phyloP scores from a whole-genome alignment of 2,797 vertebrate genomes.

The Pelodytes ibericus region DNA sequence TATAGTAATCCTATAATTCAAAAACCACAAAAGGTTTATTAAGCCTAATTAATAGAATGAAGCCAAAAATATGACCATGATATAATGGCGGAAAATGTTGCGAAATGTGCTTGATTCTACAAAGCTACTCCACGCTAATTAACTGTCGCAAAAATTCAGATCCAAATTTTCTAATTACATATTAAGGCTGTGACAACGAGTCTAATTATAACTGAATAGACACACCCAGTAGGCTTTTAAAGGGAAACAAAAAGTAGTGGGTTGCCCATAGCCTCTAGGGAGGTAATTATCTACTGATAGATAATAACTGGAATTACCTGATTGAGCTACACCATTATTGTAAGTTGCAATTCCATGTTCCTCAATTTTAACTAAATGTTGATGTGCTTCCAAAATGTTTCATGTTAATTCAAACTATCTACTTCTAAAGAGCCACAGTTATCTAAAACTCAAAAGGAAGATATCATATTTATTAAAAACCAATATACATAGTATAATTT shows the following conservation, averaged over 20 bases:
- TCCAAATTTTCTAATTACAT: constrained; percentile 55
- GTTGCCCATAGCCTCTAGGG: constrained; percentile 49
- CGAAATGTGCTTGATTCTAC: too few species aligned
- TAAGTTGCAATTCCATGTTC: constrained; percentile 20
- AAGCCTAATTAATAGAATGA: too few species aligned
- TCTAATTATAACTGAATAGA: constrained; percentile 53
- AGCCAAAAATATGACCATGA: too few species aligned
- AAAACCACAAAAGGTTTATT: too few species aligned
- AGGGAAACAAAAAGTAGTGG: constrained; percentile 25
- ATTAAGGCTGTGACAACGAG: constrained; percentile 56
- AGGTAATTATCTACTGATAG: constrained; percentile 53
- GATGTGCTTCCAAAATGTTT: too few species aligned
- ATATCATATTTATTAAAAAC: too few species aligned
- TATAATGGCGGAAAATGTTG: too few species aligned
- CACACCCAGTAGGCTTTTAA: constrained; percentile 51
- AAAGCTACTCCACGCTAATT: too few species aligned
- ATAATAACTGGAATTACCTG: constrained; percentile 46
- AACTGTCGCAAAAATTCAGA: constrained; percentile 11
- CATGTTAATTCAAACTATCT: too few species aligned
- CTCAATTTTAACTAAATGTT: constrained; percentile 31
- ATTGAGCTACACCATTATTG: constrained; percentile 8
- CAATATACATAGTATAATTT: too few species aligned
- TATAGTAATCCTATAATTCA: not conserved
- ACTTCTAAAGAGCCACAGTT: too few species aligned
- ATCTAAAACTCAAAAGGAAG: too few species aligned